A percentile compares a stretch with the other conserved stretches of the same genome.
phyloP scores from a whole-genome alignment of 2,797 vertebrate genomes.

The Sebastes nivosus region DNA sequence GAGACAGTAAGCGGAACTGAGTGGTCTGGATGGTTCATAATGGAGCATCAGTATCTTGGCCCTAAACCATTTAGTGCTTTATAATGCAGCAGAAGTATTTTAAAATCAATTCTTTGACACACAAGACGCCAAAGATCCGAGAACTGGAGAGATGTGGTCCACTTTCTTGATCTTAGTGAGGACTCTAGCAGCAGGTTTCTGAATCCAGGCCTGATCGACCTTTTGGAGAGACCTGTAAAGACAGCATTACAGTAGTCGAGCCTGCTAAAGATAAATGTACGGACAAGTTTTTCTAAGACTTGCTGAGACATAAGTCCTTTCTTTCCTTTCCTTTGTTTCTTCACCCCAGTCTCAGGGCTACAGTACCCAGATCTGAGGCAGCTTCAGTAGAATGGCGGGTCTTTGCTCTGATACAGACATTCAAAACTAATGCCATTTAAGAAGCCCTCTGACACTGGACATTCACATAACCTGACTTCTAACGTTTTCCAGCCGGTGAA shows the following conservation, averaged over 20 bases:
- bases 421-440: slow-evolving; percentile 66
- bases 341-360: background rate
- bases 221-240: background rate
- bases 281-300: background rate
- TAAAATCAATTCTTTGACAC: background rate
- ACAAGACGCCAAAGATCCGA: background rate
- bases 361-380: background rate
- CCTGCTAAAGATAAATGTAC: background rate
- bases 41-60: background rate
- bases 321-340: background rate
- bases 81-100: background rate
- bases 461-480: slow-evolving; percentile 70
- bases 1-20: background rate
- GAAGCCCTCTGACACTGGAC: slow-evolving; percentile 61
- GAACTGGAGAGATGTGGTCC: background rate
- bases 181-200: background rate
- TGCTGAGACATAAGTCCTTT: background rate
- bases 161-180: background rate
- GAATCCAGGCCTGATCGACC: background rate
- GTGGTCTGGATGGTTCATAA: background rate
- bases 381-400: slow-evolving; percentile 9
- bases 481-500: slow-evolving; percentile 52
- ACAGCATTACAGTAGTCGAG: background rate
- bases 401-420: slow-evolving; percentile 57
- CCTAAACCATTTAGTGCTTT: background rate